Evolutionary conservation across 2,888 invertebrate species (phyloP), one percentile per base, ranked within the genome.

Genomic region (Theodoxus fluviatilis): DNA sequence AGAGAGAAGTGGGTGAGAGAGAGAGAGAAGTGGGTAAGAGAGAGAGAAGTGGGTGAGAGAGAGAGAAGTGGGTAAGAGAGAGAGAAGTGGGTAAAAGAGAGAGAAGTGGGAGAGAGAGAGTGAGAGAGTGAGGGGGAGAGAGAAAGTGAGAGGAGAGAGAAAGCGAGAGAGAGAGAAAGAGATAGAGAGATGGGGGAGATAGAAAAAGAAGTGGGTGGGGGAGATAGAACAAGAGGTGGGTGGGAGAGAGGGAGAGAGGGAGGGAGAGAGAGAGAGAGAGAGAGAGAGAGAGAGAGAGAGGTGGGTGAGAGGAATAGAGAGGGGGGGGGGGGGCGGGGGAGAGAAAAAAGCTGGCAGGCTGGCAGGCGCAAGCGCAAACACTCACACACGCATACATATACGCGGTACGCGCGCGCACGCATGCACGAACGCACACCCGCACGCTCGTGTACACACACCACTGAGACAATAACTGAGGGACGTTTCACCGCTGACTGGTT

Each of bases 281-380:
- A 52, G 35, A 22, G 33, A 33, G 33, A 35, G 67, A 52, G 52
- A 67, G 52, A 52, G 52, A 67, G 25, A 35, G 47, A 37, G 63
- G 33, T 9, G 55, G 25, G 7, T n/a, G n/a, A n/a, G n/a, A n/a
- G n/a, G n/a, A n/a, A n/a, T n/a, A n/a, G n/a, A n/a, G n/a, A n/a
- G n/a, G n/a, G n/a, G n/a, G n/a, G n/a, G n/a, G n/a, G n/a, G n/a
- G n/a, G n/a, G n/a, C n/a, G n/a, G n/a, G n/a, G n/a, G n/a, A n/a
- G n/a, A n/a, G n/a, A n/a, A n/a, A n/a, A n/a, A n/a, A n/a, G n/a
- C n/a, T n/a, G n/a, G n/a, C n/a, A n/a, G n/a, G n/a, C n/a, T n/a
- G n/a, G n/a, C n/a, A n/a, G n/a, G n/a, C n/a, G n/a, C n/a, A n/a
- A n/a, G n/a, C n/a, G n/a, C n/a, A n/a, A n/a, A n/a, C n/a, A n/a